Percentiles rank a stretch among this genome's conserved stretches.
Evolutionary conservation across 2,113 vertebrate species (phyloP).

Genomic region (Rhinichthys klamathensis): DNA sequence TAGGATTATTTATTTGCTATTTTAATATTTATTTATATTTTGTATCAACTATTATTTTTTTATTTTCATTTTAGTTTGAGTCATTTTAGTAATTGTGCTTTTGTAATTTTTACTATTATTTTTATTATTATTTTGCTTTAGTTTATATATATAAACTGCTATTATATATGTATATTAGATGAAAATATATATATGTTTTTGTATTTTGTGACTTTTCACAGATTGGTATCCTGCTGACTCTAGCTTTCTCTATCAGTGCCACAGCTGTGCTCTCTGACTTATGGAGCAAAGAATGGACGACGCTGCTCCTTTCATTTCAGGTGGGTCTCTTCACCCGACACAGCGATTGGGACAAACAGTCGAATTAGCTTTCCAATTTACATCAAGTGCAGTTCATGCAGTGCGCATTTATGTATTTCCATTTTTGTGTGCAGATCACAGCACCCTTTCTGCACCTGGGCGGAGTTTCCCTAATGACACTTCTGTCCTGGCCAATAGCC

Average conservation of each 20-base stretch:
- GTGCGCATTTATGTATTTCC: background rate
- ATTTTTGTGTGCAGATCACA: conserved; percentile 71
- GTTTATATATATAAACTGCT: no score
- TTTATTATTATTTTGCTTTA: background rate
- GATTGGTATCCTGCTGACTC: conserved; percentile 79
- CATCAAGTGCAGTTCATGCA: background rate
- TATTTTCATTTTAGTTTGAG: background rate
- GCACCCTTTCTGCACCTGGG: conserved; percentile 86
- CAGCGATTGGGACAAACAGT: background rate
- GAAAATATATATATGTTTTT: no score
- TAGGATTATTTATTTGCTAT: background rate
- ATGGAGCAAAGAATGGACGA: conserved; percentile 83
- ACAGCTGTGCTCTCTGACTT: conserved; percentile 76
- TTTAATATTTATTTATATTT: background rate
- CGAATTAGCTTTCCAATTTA: background rate
- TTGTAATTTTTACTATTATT: background rate
- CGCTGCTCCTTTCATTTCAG: conserved; percentile 84
- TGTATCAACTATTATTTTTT: no score
- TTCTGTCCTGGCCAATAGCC: conserved; percentile 85
- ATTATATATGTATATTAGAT: no score
- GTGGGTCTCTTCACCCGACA: conserved; percentile 60
- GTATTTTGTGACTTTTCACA: conserved; percentile 50
- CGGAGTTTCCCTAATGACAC: conserved; percentile 77
- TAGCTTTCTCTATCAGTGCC: conserved; percentile 74
- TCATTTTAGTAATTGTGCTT: background rate